Base-by-base conservation (phyloP, 2,113 vertebrate genomes). In the Trichechus manatus region DNA sequence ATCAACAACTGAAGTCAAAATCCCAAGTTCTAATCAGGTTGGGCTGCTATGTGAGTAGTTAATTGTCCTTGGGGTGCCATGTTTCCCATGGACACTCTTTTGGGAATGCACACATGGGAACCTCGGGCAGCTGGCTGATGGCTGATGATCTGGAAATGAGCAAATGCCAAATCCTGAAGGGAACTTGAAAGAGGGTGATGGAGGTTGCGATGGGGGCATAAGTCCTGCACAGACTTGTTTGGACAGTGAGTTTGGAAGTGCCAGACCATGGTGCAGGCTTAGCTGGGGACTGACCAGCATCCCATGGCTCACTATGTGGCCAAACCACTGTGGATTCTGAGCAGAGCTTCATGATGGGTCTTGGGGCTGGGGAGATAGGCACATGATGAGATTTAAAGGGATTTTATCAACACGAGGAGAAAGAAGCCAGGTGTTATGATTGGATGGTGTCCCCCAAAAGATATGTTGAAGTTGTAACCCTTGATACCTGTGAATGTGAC, bases 181-280 rank as follows among this genome's bases (percentile, higher is more conserved):
- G 29, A 59, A 20, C 25, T 33, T 3, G 53, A 74, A 19, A 29
- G 25, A 6, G 42, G 53, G 17, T 0, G 14, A 2, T 0, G 33
- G 17, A 29, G 79, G 5, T 39, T 39, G 42, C 47, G 3, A n/a
- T 0, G 1, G 80, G 44, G 13, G 70, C 3, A 11, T 22, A 4
- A 9, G 29, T 15, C 61, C 47, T 4, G 77, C n/a, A 7, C 11
- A 33, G 44, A 63, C 31, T 47, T 0, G 0, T 17, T 15, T 15
- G 13, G 25, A 17, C n/a, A 1, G 19, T 0, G 39, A 72, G 7
- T 80, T 44, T 6, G 8, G 75, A 33, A 5, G 25, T 0, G 23
- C 36, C 53, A 47, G 53, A 11, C 0, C 0, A 0, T 6, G 19
- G 39, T 31, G 70, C 5, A 5, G 0, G 7, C 50, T 11, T 9